Conservation (phyloP, 2,888 invertebrate genomes). For the Volucella inanis region DNA sequence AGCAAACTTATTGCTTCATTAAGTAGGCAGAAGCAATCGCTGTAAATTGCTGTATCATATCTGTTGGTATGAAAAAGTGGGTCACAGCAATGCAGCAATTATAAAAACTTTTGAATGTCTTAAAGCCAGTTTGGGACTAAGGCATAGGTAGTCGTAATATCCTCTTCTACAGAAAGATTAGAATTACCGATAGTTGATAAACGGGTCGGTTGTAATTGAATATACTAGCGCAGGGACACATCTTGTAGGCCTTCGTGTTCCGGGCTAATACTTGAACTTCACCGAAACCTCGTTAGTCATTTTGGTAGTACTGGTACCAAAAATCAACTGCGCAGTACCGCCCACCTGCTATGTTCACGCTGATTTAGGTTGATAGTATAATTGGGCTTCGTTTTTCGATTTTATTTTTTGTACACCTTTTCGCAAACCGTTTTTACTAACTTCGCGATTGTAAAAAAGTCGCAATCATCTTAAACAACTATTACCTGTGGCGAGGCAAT, state of each 20-base stretch:
- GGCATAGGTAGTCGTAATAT: background rate
- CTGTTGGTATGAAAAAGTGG: slow-evolving; percentile 30
- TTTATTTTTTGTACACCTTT: slow-evolving; percentile 1
- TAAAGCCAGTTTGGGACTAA: slow-evolving; percentile 7
- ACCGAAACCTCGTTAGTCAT: slow-evolving; percentile 50
- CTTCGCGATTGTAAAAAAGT: slow-evolving; percentile 6
- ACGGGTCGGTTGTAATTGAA: slow-evolving; percentile 5
- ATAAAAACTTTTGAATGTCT: slow-evolving; percentile 42
- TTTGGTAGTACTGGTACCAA: slow-evolving; percentile 34
- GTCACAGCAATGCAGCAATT: slow-evolving; percentile 40
- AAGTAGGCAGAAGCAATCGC: background rate
- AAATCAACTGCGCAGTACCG: slow-evolving; percentile 31
- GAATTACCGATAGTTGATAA: slow-evolving; percentile 21
- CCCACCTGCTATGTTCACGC: slow-evolving; percentile 65
- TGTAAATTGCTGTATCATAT: background rate
- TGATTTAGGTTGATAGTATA: slow-evolving; percentile 43
- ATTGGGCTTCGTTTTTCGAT: too few relatives aligned
- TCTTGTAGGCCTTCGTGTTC: slow-evolving; percentile 26
- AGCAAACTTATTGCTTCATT: slow-evolving; percentile 53
- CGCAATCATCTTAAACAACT: slow-evolving; percentile 4
- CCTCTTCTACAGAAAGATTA: slow-evolving; percentile 15
- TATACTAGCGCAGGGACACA: background rate
- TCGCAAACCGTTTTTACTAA: slow-evolving; percentile 22
- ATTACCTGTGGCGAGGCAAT: slow-evolving; percentile 50
- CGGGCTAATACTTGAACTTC: slow-evolving; percentile 23